Evolutionary conservation across 2,113 vertebrate species (phyloP), one percentile per base, ranked within the genome.

Genomic region (Oryctolagus cuniculus): DNA sequence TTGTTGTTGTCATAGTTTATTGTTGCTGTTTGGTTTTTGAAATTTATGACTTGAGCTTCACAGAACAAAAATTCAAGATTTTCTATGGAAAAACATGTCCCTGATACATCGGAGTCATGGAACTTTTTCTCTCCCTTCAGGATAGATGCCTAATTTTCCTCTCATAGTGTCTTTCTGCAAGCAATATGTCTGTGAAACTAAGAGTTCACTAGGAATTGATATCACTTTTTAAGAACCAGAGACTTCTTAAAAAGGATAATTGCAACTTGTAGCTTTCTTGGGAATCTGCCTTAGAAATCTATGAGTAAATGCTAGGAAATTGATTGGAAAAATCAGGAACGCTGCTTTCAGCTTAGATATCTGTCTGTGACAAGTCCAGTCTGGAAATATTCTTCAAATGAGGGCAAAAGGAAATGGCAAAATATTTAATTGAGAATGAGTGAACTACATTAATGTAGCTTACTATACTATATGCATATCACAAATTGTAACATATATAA

Each of bases 11-110:
- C 55, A 79, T 89, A 67, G 38, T 79, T 92, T 90, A n/a, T 82
- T 90, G 63, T 61, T 88, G 74, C 74, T 93, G 15, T 84, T 93
- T 93, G 79, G 64, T 61, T 93, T 93, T 88, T 83, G 11, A 87
- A 80, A 83, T 87, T 77, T 95, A 61, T 93, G 64, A 91, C 91
- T 75, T 90, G 49, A 4, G 4, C 79, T 87, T 15, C 66, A 89
- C 17, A 58, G 51, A 15, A 87, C 17, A 95, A 95, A 88, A 90
- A 31, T 49, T 36, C 80, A 84, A 94, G 79, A 72, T 92, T 89
- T 69, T 75, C n/a, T 80, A 70, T 34, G 38, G 17, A 38, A 87
- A 93, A 91, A 21, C 22, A 3, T 73, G n/a, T 83, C 27, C 19
- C 10, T 93, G 61, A 67, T 73, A 25, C 27, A 49, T 55, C 10